Percentiles rank a stretch among this genome's conserved stretches.
These are phyloP conservation scores for Todiramphus saurophagus DNA, from an alignment of 2,113 vertebrate genomes.

Conservation along the genomic window DNA sequence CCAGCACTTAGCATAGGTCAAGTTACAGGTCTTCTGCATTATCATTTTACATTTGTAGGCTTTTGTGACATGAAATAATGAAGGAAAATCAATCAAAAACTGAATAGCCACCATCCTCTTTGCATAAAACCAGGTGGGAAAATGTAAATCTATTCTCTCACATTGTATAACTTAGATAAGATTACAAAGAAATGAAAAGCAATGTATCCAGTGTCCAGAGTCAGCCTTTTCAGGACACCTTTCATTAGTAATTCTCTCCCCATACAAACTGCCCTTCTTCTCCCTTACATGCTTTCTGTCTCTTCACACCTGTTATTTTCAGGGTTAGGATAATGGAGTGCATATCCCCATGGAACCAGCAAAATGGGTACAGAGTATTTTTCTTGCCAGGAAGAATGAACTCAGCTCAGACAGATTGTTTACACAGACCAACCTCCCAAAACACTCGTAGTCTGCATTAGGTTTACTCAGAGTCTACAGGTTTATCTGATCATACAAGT, in stretches of 20 bases:
- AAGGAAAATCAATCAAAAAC: constrained; percentile 44
- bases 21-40: constrained; percentile 3
- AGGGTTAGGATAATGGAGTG: background rate
- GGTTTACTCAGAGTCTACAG: background rate
- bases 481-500: background rate
- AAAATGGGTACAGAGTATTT: background rate
- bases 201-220: constrained; percentile 30
- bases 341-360: constrained; percentile 11
- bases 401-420: constrained; percentile 15
- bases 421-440: background rate
- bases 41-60: constrained; percentile 41
- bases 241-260: constrained; percentile 21
- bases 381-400: constrained; percentile 11
- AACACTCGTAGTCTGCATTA: background rate
- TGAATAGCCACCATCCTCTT: background rate
- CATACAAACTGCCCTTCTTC: background rate
- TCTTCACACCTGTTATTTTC: constrained; percentile 40
- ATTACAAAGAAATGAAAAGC: constrained; percentile 51
- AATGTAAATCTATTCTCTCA: constrained; percentile 62
- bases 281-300: background rate
- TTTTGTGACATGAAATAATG: constrained; percentile 38
- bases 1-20: background rate
- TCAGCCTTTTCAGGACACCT: constrained; percentile 3
- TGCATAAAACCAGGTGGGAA: constrained; percentile 47
- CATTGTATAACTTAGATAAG: constrained; percentile 11